Conservation (phyloP, 2,797 vertebrate genomes). For the Gymnoscopelus braueri region DNA sequence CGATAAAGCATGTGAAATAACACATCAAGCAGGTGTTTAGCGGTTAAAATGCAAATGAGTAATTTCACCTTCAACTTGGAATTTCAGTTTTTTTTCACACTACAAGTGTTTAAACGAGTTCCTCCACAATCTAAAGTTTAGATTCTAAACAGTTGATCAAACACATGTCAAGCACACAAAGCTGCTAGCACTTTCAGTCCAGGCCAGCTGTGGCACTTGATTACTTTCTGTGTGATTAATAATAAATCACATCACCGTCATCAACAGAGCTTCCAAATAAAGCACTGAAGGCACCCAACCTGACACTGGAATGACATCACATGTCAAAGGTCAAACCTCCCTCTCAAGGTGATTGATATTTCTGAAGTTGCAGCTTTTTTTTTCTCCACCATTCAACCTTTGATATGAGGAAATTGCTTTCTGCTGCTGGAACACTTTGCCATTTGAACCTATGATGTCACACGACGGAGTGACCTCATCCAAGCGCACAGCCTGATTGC, state of each 20-base stretch:
- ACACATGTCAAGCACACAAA: conserved; percentile 55
- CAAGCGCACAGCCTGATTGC: conserved; percentile 47
- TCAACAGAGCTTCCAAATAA: conserved; percentile 57
- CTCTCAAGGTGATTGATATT: conserved; percentile 73
- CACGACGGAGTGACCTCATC: conserved; percentile 68
- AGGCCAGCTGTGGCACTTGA: conserved; percentile 44
- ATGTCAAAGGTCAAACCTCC: conserved; percentile 67
- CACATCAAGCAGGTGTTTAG: conserved; percentile 47
- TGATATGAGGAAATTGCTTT: conserved; percentile 76
- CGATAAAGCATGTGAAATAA: conserved; percentile 46
- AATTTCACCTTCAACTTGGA: conserved; percentile 24
- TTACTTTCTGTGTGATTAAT: conserved; percentile 66
- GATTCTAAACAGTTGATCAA: conserved; percentile 35
- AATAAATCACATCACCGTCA: conserved; percentile 61
- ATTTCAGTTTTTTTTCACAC: conserved; percentile 26
- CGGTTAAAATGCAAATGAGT: conserved; percentile 51
- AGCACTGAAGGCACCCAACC: conserved; percentile 52
- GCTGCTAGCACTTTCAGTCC: conserved; percentile 28
- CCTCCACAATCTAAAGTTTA: conserved; percentile 12
- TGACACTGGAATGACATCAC: conserved; percentile 68
- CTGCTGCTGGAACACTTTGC: conserved; percentile 57
- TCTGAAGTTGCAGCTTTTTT: conserved; percentile 61
- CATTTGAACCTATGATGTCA: conserved; percentile 71
- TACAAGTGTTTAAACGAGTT: conserved; percentile 28
- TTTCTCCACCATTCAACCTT: conserved; percentile 57